phyloP scores from a whole-genome alignment of 37 sponge, comb jelly and placozoan species.

The Lycopodina hypogea region DNA sequence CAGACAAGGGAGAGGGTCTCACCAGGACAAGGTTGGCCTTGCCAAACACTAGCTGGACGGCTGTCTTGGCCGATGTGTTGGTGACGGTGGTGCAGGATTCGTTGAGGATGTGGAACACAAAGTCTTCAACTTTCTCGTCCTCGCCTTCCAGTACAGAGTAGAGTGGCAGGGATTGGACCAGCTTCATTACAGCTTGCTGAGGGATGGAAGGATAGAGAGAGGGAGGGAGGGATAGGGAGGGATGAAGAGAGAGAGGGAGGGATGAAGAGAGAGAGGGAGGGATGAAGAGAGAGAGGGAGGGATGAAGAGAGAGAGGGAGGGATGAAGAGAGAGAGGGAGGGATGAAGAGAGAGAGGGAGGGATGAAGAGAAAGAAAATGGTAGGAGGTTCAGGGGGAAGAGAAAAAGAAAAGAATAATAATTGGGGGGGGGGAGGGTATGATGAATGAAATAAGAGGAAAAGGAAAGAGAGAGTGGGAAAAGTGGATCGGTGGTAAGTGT shows the following conservation, averaged over 20 bases:
- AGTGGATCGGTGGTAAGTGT: too few relatives aligned
- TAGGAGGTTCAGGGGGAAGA: too few relatives aligned
- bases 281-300: not conserved
- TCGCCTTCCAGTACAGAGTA: not conserved
- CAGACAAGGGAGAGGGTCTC: constrained; percentile 29
- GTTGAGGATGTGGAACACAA: constrained; percentile 54
- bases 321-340: not conserved
- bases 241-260: not conserved
- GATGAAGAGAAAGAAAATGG: not conserved
- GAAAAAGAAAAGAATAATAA: too few relatives aligned
- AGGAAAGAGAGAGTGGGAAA: not conserved
- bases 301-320: not conserved
- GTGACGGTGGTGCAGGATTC: constrained; percentile 76
- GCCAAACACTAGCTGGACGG: constrained; percentile 85
- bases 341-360: not conserved
- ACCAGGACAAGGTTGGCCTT: constrained; percentile 78
- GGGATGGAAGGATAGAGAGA: not conserved
- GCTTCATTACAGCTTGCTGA: constrained; percentile 3
- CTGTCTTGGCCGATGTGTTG: constrained; percentile 68
- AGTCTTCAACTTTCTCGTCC: constrained; percentile 38
- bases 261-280: not conserved
- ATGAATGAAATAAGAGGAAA: not conserved
- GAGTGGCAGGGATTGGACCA: not conserved
- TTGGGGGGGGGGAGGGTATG: too few relatives aligned
- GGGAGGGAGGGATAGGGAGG: not conserved